Percentiles rank a stretch among this genome's conserved stretches.
phyloP scores from a whole-genome alignment of 2,113 vertebrate genomes.

The Donacobius atricapilla region DNA sequence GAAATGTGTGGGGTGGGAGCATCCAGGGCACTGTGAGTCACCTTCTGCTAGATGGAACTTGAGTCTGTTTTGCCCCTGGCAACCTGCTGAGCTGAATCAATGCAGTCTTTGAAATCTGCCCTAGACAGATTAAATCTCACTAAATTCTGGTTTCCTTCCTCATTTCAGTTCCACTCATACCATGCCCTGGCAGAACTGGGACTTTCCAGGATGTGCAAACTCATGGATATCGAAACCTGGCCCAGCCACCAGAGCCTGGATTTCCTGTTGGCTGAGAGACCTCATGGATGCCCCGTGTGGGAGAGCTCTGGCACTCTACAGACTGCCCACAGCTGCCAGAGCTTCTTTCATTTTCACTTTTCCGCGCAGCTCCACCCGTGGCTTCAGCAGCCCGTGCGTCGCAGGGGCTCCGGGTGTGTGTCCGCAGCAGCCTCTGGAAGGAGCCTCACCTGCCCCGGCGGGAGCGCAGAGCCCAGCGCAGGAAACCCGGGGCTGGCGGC shows the following conservation, averaged over 20 bases:
- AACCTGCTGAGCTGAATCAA: background rate
- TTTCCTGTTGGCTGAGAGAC: background rate
- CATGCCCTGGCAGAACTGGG: background rate
- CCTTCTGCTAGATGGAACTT: background rate
- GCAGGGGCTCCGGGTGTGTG: background rate
- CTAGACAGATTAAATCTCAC: background rate
- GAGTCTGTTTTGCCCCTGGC: background rate
- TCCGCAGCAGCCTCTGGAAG: background rate
- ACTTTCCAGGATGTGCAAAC: background rate
- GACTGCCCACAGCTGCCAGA: accelerated
- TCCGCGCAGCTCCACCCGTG: accelerated
- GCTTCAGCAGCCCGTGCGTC: accelerated
- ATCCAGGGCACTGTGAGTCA: background rate
- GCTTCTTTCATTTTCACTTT: constrained; percentile 24
- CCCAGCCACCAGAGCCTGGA: too few relatives aligned
- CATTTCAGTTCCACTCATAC: background rate
- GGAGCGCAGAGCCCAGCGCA: background rate
- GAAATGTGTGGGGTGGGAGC: too few relatives aligned
- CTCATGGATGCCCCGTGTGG: accelerated
- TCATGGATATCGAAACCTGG: accelerated
- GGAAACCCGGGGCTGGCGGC: accelerated
- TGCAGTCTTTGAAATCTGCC: background rate
- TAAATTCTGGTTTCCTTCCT: background rate
- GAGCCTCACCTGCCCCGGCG: accelerated
- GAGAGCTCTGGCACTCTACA: background rate